A percentile compares a stretch with the other conserved stretches of the same genome.
Conservation (phyloP, 2,113 vertebrate species). For the Sialia sialis region DNA sequence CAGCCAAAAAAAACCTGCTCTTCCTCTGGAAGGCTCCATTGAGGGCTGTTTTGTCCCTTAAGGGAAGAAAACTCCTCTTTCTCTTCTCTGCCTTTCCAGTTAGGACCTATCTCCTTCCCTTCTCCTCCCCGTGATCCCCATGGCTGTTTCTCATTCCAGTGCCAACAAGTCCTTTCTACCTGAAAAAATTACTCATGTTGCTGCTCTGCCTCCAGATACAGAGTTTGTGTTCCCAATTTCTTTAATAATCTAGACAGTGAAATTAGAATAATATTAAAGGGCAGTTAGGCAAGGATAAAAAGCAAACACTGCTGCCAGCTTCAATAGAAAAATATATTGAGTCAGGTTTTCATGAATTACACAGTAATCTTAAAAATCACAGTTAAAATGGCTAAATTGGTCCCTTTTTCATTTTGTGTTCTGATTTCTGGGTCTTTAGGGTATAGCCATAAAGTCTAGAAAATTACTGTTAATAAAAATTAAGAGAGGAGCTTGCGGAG, state of each 20-base stretch:
- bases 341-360: neutral
- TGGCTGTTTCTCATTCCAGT: neutral
- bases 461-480: slow-evolving; percentile 18
- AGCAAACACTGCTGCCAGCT: neutral
- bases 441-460: slow-evolving; percentile 6
- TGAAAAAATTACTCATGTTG: neutral
- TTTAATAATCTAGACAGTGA: slow-evolving; percentile 3
- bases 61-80: neutral
- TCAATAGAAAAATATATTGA: neutral
- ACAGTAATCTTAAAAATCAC: slow-evolving; percentile 26
- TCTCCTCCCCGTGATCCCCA: neutral
- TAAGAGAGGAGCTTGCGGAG: neutral
- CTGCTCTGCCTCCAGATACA: neutral
- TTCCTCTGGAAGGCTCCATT: neutral
- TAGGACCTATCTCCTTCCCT: neutral
- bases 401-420: neutral
- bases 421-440: slow-evolving; percentile 36
- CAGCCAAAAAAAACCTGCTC: neutral
- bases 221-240: neutral
- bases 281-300: neutral
- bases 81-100: neutral
- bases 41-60: neutral
- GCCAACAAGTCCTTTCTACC: neutral
- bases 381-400: neutral
- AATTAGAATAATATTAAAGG: slow-evolving; percentile 8